phyloP scores from a whole-genome alignment of 2,113 vertebrate species.

The Proterorhinus semilunaris region DNA sequence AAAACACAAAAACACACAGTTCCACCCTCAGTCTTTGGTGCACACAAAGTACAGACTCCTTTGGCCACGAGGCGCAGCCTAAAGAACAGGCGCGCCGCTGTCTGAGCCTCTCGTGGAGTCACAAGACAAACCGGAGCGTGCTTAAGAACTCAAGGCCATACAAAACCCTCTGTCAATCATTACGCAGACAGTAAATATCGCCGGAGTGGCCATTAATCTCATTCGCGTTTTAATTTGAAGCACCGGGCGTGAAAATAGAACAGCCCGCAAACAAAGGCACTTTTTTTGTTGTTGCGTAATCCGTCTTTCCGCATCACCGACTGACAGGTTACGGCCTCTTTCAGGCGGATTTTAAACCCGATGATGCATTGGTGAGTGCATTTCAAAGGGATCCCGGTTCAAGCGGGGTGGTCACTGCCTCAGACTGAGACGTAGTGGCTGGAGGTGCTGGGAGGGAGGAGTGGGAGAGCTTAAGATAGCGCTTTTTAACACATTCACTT shows the following conservation, averaged over 20 bases:
- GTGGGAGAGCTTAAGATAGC: conserved; percentile 42
- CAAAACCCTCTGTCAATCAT: conserved; percentile 12
- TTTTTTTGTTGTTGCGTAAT: conserved; percentile 41
- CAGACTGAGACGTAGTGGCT: conserved; percentile 21
- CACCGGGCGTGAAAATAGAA: conserved; percentile 25
- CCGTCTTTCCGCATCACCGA: conserved; percentile 44
- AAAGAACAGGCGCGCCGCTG: conserved; percentile 53
- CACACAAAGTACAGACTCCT: conserved; percentile 38
- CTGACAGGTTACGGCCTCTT: conserved; percentile 28
- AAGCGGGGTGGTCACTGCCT: conserved; percentile 26
- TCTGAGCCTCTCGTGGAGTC: conserved; percentile 52
- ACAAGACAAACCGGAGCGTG: conserved; percentile 53
- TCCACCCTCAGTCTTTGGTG: conserved; percentile 6
- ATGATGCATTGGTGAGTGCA: conserved; percentile 13
- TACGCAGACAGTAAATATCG: not conserved
- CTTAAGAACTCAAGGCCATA: conserved; percentile 5
- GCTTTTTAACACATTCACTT: conserved; percentile 47
- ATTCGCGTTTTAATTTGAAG: conserved; percentile 12
- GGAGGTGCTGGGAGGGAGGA: conserved; percentile 38
- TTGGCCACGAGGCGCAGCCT: conserved; percentile 41
- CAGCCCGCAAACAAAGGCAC: conserved; percentile 24
- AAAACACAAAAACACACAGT: not conserved
- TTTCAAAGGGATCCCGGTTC: conserved; percentile 8
- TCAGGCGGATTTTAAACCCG: conserved; percentile 11
- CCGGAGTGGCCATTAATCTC: not conserved